Evolutionary conservation across 2,888 invertebrate genomes (phyloP).

Genomic region (Pollenia griseotomentosa): DNA sequence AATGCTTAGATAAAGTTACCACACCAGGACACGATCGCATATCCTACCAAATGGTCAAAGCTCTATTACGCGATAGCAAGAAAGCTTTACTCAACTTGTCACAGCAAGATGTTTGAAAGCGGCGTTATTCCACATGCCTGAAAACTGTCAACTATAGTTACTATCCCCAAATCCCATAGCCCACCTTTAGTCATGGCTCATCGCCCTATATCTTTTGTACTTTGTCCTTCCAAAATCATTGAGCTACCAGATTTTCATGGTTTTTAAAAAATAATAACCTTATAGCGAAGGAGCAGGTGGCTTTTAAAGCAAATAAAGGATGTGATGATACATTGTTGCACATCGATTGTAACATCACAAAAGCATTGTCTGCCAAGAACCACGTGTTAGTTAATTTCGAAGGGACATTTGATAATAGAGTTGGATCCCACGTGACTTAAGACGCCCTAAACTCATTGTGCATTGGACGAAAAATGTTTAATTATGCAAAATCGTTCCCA

Average conservation of each 20-base stretch:
- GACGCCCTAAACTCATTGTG: constrained; percentile 19
- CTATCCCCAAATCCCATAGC: constrained; percentile 39
- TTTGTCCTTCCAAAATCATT: constrained; percentile 48
- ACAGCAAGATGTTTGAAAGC: constrained; percentile 42
- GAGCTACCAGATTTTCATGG: constrained; percentile 47
- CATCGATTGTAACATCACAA: constrained; percentile 21
- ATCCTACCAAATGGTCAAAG: constrained; percentile 40
- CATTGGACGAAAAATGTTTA: constrained; percentile 51
- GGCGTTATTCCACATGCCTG: constrained; percentile 25
- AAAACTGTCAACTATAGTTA: constrained; percentile 39
- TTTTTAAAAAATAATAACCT: constrained; percentile 32
- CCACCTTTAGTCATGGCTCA: constrained; percentile 9
- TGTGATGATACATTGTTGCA: constrained; percentile 41
- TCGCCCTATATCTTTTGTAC: constrained; percentile 44
- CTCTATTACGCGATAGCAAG: background rate
- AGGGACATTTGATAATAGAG: constrained; percentile 68
- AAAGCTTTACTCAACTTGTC: constrained; percentile 1
- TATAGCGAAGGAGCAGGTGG: constrained; percentile 40
- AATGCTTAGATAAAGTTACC: constrained; percentile 1
- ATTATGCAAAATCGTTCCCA: background rate
- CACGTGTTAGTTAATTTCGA: constrained; percentile 63
- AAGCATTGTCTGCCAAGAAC: constrained; percentile 33
- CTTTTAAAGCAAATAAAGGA: constrained; percentile 26
- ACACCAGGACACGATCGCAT: constrained; percentile 38
- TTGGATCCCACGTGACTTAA: constrained; percentile 59